Conservation (phyloP, 2,113 vertebrate genomes). For the Apteryx owenii region DNA sequence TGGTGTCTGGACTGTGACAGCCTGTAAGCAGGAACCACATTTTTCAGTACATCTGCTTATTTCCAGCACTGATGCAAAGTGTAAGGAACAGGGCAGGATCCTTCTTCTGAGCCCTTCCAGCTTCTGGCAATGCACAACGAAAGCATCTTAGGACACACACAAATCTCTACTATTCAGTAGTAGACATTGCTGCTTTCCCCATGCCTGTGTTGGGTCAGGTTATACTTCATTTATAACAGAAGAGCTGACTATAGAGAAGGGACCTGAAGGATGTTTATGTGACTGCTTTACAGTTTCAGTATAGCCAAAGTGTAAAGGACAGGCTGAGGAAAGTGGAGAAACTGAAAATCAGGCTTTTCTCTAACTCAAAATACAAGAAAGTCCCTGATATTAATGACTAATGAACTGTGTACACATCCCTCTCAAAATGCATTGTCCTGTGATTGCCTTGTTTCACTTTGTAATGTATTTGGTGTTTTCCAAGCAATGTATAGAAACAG, state of each 20-base stretch:
- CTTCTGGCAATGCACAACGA: not conserved
- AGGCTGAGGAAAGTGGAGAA: not conserved
- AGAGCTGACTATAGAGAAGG: not conserved
- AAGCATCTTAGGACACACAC: not conserved
- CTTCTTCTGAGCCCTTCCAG: not conserved
- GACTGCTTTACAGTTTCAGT: not conserved
- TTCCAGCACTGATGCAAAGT: not conserved
- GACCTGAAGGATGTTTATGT: not conserved
- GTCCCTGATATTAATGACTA: not conserved
- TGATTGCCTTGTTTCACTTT: not conserved
- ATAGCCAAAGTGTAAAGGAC: not conserved
- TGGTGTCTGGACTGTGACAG: not conserved
- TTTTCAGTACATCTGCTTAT: not conserved
- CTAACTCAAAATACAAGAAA: not conserved
- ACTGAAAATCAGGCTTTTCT: not conserved
- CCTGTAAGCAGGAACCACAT: not conserved
- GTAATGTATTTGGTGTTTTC: not conserved
- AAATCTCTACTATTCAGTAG: not conserved
- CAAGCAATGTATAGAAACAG: not conserved
- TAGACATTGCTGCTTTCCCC: not conserved
- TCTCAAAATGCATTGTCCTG: not conserved
- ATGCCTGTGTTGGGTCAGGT: not conserved
- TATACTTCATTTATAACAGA: not conserved
- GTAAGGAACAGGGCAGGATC: not conserved
- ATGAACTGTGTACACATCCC: not conserved